Percentiles rank a stretch among this genome's conserved stretches.
Evolutionary conservation across 2,797 vertebrate genomes (phyloP).

Genomic region (Chromobotia macracanthus): DNA sequence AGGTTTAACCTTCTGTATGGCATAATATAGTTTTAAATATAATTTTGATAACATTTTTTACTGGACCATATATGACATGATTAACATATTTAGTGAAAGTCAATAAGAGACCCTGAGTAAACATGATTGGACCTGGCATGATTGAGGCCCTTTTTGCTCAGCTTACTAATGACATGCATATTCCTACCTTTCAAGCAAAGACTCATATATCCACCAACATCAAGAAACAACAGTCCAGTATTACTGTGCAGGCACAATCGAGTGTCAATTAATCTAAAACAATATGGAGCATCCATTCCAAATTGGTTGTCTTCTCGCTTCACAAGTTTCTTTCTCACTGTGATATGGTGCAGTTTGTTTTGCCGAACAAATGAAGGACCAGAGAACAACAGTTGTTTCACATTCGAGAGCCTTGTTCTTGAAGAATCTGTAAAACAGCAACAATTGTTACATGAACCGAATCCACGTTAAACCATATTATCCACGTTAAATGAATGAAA

Average conservation of each 20-base stretch:
- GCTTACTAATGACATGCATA: constrained; percentile 45
- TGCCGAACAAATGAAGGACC: constrained; percentile 18
- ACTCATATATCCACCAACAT: constrained; percentile 2
- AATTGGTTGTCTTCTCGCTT: constrained; percentile 32
- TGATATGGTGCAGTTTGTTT: constrained; percentile 36
- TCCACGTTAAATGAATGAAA: too few relatives aligned
- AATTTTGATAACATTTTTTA: constrained; percentile 16
- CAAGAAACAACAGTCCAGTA: constrained; percentile 39
- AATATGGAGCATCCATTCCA: constrained; percentile 24
- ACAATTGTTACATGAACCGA: not conserved
- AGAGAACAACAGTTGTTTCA: constrained; percentile 70
- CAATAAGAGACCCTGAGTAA: constrained; percentile 61
- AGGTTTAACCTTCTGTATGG: constrained; percentile 34
- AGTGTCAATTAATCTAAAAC: constrained; percentile 35
- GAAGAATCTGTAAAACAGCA: constrained; percentile 79
- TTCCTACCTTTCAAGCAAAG: constrained; percentile 22
- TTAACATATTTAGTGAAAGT: constrained; percentile 47
- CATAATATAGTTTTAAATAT: constrained; percentile 32
- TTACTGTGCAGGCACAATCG: constrained; percentile 51
- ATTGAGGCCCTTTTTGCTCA: constrained; percentile 49
- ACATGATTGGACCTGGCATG: constrained; percentile 45
- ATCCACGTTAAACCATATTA: too few relatives aligned
- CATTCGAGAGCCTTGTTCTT: constrained; percentile 88
- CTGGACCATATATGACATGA: constrained; percentile 27
- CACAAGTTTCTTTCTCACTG: constrained; percentile 17